Evolutionary conservation across 2,113 vertebrate species (phyloP), one percentile per base, ranked within the genome.

Genomic region (Callospermophilus lateralis): DNA sequence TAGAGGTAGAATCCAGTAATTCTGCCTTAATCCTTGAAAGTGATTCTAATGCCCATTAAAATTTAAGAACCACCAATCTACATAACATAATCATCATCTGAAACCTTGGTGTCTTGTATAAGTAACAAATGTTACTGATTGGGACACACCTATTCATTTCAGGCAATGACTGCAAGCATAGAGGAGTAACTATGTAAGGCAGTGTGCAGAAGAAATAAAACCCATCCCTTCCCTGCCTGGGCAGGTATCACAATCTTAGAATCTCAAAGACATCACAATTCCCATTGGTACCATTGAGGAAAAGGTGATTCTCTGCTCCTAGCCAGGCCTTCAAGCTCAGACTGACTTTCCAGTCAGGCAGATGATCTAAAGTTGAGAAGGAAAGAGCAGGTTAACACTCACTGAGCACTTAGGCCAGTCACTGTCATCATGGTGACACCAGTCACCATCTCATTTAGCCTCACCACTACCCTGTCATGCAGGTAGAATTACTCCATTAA

Each of bases 21-120:
- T 26, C 48, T 37, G 1, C 79, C 39, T 3, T 91, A 16, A 48
- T 11, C 6, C 78, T 20, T 80, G 30, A 12, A 34, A 72, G 67
- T 84, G 67, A 65, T 42, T 94, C 77, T 65, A 55, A 48, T 80
- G 42, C 24, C 83, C 53, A 61, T 39, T 83, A 72, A 55, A 93
- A 77, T 30, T 61, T 55, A 10, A 72, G 65, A 80, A 74, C 76
- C 53, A 17, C 32, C 30, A 1, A 17, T 24, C 65, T 77, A 34
- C 17, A 11, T 19, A 84, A 61, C 9, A 37, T 4, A 84, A n/a
- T 53, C n/a, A 42, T 37, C 73, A 28, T 15, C 32, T 28, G 45
- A 93, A 85, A 55, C 34, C 13, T 24, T 1, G 0, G 10, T 72
- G 34, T 30, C 61, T 42, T 34, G 11, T 51, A 24, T 68, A 22